Percentiles rank a stretch among this genome's conserved stretches.
Conservation (phyloP, 2,797 vertebrate species). For the Nannoperca obscura region DNA sequence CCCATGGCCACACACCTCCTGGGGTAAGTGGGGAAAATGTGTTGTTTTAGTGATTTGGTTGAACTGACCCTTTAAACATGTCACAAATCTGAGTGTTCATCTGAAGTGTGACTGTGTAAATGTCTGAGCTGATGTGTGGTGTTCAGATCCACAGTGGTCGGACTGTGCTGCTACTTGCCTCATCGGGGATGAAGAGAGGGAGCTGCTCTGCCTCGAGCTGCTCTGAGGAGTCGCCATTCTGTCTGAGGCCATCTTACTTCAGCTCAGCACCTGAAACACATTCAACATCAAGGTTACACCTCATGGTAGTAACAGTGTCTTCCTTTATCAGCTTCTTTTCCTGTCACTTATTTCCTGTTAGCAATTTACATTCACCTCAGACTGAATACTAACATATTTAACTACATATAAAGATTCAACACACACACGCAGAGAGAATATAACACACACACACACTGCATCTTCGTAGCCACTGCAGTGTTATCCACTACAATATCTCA, state of each 20-base stretch:
- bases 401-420: conserved; percentile 5
- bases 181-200: conserved; percentile 81
- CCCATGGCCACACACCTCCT: background rate
- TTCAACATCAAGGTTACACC: conserved; percentile 1
- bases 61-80: background rate
- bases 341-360: background rate
- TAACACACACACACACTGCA: conserved; percentile 30
- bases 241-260: conserved; percentile 65
- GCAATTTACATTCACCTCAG: no score
- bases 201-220: conserved; percentile 83
- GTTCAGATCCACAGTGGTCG: background rate
- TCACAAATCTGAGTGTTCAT: background rate
- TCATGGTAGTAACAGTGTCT: background rate
- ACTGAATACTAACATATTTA: background rate
- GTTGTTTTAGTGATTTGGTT: no score
- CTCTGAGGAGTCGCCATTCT: conserved; percentile 80
- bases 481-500: conserved; percentile 71
- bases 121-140: background rate
- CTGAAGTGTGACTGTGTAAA: background rate
- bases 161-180: conserved; percentile 72
- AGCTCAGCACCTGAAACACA: conserved; percentile 74
- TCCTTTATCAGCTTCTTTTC: background rate
- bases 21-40: background rate
- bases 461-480: conserved; percentile 42
- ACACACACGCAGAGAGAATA: conserved; percentile 10